Percentiles rank a stretch among this genome's conserved stretches.
phyloP scores from a whole-genome alignment of 2,888 invertebrate genomes.

The Sympetrum striolatum region DNA sequence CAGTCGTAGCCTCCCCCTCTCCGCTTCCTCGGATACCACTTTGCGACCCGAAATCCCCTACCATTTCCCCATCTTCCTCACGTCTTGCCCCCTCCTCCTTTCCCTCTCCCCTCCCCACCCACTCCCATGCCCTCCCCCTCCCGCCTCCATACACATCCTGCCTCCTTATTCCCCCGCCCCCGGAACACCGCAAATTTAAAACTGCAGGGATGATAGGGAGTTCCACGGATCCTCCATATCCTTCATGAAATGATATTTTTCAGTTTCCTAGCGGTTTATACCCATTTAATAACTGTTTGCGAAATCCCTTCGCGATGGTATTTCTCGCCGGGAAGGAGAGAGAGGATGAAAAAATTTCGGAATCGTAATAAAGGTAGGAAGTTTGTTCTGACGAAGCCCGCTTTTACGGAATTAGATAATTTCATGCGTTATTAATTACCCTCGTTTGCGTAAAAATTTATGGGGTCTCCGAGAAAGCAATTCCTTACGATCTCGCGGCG shows the following conservation, averaged over 20 bases:
- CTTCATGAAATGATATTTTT: neutral
- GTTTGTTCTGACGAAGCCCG: neutral
- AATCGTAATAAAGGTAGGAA: neutral
- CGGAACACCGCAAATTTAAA: slow-evolving; percentile 5
- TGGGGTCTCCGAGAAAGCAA: neutral
- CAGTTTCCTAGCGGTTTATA: neutral
- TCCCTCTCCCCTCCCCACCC: neutral
- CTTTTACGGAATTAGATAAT: neutral
- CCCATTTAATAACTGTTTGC: neutral
- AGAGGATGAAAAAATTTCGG: neutral
- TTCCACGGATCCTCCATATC: neutral
- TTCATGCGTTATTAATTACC: neutral
- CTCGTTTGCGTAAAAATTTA: neutral
- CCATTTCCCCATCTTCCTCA: neutral
- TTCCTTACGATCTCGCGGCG: neutral
- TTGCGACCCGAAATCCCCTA: slow-evolving; percentile 14
- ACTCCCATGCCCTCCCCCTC: neutral
- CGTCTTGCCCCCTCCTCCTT: neutral
- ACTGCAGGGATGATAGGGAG: neutral
- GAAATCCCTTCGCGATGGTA: neutral
- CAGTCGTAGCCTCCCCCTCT: slow-evolving; percentile 30
- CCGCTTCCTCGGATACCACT: slow-evolving; percentile 3
- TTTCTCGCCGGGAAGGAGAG: neutral
- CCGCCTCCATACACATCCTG: neutral
- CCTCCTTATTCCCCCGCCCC: neutral